Percentiles rank a stretch among this genome's conserved stretches.
These are phyloP conservation scores for Agrypnus murinus DNA, from an alignment of 2,888 invertebrate species.

Conservation along the genomic window DNA sequence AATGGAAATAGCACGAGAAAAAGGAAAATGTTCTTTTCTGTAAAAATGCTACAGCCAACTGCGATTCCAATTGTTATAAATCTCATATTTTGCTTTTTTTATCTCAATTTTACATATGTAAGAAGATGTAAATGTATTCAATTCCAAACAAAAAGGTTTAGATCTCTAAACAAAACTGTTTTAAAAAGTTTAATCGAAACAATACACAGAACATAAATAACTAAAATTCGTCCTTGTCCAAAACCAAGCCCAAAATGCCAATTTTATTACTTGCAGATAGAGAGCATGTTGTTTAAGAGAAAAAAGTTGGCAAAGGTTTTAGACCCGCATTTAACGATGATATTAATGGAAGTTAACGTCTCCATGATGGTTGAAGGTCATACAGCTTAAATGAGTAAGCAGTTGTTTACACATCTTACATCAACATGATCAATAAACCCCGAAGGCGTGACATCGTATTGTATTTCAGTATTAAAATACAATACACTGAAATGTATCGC, in stretches of 20 bases:
- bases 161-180: no score
- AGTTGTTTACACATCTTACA: conserved; percentile 42
- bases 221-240: not conserved
- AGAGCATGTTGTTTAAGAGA: conserved; percentile 5
- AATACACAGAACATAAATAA: no score
- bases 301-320: conserved; percentile 36
- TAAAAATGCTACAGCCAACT: no score
- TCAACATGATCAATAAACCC: conserved; percentile 35
- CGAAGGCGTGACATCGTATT: conserved; percentile 19
- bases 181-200: no score
- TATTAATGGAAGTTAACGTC: conserved; percentile 35
- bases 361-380: conserved; percentile 40
- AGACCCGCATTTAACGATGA: conserved; percentile 14
- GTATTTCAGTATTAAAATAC: not conserved
- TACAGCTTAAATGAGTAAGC: conserved; percentile 34
- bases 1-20: no score
- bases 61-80: no score
- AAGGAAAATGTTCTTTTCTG: no score
- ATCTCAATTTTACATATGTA: no score
- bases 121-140: no score
- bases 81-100: no score
- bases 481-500: no score
- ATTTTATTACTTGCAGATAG: not conserved
- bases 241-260: conserved; percentile 10
- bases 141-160: no score